Percentiles rank a stretch among this genome's conserved stretches.
These are phyloP conservation scores for Bombus pascuorum DNA, from an alignment of 1,140 invertebrate genomes.

Conservation along the genomic window DNA sequence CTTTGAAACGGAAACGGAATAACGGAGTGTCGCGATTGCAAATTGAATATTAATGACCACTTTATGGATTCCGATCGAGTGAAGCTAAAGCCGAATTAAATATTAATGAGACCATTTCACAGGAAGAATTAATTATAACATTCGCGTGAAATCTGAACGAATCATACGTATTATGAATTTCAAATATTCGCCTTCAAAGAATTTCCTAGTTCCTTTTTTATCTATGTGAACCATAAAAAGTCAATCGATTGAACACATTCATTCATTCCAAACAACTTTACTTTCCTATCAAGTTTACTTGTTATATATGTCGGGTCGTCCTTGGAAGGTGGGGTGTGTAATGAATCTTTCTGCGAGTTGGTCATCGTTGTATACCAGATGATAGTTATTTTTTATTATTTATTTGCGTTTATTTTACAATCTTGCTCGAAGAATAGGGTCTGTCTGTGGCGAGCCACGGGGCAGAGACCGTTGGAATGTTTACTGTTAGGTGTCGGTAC, in stretches of 20 bases:
- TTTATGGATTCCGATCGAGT: constrained; percentile 17
- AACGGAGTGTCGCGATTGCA: background rate
- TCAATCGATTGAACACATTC: background rate
- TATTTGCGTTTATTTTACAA: no score
- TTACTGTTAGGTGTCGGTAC: no score
- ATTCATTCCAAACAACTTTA: background rate
- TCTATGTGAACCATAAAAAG: background rate
- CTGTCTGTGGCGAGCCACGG: no score
- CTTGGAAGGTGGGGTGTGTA: no score
- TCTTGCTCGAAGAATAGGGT: no score
- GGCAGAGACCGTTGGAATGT: no score
- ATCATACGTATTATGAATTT: background rate
- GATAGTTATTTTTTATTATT: no score
- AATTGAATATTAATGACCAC: constrained; percentile 33
- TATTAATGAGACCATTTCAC: constrained; percentile 19
- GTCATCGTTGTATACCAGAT: no score
- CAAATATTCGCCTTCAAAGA: background rate
- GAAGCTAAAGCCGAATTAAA: background rate
- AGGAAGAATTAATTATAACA: constrained; percentile 19
- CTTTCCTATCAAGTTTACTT: no score
- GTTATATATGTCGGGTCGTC: no score
- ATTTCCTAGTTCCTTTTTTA: background rate
- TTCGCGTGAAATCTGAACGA: background rate
- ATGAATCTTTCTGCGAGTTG: no score
- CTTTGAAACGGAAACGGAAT: background rate